These are phyloP conservation scores for Marcusenius ussheri DNA, from an alignment of 2,113 vertebrate genomes.

Conservation along the genomic window DNA sequence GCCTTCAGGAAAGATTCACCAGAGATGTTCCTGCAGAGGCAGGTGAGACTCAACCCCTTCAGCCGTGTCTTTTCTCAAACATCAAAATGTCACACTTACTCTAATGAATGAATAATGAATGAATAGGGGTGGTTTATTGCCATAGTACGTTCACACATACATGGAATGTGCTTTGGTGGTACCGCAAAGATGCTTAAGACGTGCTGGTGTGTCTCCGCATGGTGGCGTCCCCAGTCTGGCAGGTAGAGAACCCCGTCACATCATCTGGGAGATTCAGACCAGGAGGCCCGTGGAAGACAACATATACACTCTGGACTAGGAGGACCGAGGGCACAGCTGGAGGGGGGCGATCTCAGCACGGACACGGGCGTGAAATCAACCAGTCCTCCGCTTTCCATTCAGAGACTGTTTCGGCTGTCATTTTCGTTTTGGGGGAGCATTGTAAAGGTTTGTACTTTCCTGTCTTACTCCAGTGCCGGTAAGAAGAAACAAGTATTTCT, in stretches of 20 bases:
- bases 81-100: background rate
- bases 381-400: background rate
- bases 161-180: too few relatives aligned
- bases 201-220: background rate
- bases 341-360: background rate
- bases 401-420: background rate
- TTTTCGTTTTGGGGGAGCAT: background rate
- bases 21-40: constrained; percentile 37
- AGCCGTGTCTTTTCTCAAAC: background rate
- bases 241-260: constrained; percentile 59
- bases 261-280: constrained; percentile 63
- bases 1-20: constrained; percentile 47
- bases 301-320: constrained; percentile 56
- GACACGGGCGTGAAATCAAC: background rate
- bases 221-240: constrained; percentile 43
- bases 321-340: background rate
- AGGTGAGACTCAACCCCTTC: constrained; percentile 48
- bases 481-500: background rate
- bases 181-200: background rate
- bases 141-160: too few relatives aligned
- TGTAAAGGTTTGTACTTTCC: background rate
- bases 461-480: background rate
- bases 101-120: too few relatives aligned
- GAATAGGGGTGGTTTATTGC: too few relatives aligned
- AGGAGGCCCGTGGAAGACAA: constrained; percentile 60